Evolutionary conservation across 2,888 invertebrate genomes (phyloP).

Genomic region (Sussaba pulchella): DNA sequence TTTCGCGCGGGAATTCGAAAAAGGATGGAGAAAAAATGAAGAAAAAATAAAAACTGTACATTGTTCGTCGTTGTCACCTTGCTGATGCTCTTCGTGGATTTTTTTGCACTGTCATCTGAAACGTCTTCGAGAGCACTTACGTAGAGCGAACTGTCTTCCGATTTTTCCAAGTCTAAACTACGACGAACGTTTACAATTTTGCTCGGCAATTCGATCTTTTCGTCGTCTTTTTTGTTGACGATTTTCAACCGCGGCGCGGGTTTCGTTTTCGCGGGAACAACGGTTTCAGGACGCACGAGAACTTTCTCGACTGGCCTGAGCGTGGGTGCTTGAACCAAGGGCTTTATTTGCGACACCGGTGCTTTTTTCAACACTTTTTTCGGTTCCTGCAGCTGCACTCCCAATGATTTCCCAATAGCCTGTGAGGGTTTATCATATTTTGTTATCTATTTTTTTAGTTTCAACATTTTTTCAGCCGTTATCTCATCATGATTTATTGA

Average conservation of each 20-base stretch:
- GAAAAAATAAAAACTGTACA: background rate
- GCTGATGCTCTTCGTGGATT: conserved; percentile 55
- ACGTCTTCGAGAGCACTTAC: conserved; percentile 91
- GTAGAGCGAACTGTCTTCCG: conserved; percentile 90
- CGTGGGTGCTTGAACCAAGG: conserved; percentile 65
- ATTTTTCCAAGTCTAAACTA: conserved; percentile 88
- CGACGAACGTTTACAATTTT: conserved; percentile 75
- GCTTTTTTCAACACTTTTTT: conserved; percentile 77
- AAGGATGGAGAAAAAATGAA: no score
- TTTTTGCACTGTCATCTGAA: conserved; percentile 76
- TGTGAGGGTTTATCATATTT: conserved; percentile 57
- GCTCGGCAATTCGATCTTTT: conserved; percentile 64
- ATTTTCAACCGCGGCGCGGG: conserved; percentile 70
- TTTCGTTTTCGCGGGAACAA: conserved; percentile 71
- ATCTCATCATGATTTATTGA: no score
- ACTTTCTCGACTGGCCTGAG: conserved; percentile 74
- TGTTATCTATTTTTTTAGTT: background rate
- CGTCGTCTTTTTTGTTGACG: conserved; percentile 74
- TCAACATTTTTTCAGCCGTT: background rate
- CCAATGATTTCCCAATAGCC: conserved; percentile 81
- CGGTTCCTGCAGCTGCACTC: conserved; percentile 76
- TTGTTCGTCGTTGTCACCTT: conserved; percentile 77
- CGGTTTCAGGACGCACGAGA: conserved; percentile 71
- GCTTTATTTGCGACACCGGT: conserved; percentile 66
- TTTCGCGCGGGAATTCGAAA: no score